phyloP scores from a whole-genome alignment of 2,797 vertebrate species.

The Psittacula derbiana region DNA sequence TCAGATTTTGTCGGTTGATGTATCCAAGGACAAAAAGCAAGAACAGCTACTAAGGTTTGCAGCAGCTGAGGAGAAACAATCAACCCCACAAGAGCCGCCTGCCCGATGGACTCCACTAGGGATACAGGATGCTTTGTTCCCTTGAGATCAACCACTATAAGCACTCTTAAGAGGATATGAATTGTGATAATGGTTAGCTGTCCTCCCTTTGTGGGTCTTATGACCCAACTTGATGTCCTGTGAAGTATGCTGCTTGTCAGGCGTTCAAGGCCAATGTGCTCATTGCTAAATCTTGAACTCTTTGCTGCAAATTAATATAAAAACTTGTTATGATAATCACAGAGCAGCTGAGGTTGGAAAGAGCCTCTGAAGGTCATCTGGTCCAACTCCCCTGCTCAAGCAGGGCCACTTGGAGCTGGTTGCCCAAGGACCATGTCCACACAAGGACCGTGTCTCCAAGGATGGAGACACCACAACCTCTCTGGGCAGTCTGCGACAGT shows the following conservation, averaged over 20 bases:
- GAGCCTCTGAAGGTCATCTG: background rate
- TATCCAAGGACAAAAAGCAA: background rate
- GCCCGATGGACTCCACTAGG: background rate
- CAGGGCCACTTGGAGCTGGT: background rate
- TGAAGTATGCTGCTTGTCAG: background rate
- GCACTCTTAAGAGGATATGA: background rate
- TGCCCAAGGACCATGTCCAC: background rate
- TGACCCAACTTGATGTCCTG: background rate
- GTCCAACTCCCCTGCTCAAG: rapidly evolving
- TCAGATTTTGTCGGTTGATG: background rate
- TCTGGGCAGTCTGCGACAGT: background rate
- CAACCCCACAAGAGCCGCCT: background rate
- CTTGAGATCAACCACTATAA: background rate
- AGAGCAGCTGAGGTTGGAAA: background rate
- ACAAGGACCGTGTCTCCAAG: background rate
- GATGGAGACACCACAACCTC: background rate
- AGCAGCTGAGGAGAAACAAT: background rate
- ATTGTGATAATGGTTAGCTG: background rate
- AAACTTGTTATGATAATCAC: background rate
- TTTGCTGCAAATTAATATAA: background rate
- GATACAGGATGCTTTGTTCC: background rate
- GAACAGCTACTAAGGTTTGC: background rate
- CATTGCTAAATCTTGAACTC: background rate
- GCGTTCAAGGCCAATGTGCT: background rate
- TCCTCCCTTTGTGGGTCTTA: background rate